Evolutionary conservation across 2,113 vertebrate species (phyloP).

Genomic region (Vicugna pacos): DNA sequence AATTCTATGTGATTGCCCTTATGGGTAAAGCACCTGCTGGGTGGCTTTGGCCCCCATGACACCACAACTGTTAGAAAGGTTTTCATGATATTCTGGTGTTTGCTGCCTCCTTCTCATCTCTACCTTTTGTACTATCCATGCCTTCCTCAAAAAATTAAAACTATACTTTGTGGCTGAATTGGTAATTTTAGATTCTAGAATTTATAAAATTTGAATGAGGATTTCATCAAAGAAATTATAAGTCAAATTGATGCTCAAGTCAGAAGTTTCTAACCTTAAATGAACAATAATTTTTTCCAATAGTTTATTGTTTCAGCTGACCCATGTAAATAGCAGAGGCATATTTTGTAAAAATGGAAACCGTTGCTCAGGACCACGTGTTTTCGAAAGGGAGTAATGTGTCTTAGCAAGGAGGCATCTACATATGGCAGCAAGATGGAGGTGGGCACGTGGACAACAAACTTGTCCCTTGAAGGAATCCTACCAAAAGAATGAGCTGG

Average conservation of each 20-base stretch:
- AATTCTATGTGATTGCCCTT: background rate
- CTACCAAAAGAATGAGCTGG: background rate
- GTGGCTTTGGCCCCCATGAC: background rate
- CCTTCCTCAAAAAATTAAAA: background rate
- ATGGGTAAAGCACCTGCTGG: background rate
- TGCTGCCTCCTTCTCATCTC: background rate
- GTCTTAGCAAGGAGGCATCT: background rate
- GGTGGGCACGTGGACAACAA: background rate
- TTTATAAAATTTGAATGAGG: slow-evolving; percentile 63
- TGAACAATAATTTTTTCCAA: slow-evolving; percentile 53
- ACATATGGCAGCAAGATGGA: background rate
- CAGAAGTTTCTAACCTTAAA: slow-evolving; percentile 61
- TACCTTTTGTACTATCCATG: background rate
- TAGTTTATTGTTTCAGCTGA: slow-evolving; percentile 27
- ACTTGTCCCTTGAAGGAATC: background rate
- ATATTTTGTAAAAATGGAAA: slow-evolving; percentile 10
- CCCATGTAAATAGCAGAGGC: background rate
- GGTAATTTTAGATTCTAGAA: slow-evolving; percentile 10
- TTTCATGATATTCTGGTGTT: background rate
- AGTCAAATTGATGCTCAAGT: slow-evolving; percentile 35
- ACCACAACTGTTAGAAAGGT: background rate
- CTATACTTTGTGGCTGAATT: slow-evolving; percentile 36
- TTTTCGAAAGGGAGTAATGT: background rate
- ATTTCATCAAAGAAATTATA: slow-evolving; percentile 57
- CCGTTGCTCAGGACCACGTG: background rate